phyloP scores from a whole-genome alignment of 1,140 invertebrate genomes.

The Cydia amplana region DNA sequence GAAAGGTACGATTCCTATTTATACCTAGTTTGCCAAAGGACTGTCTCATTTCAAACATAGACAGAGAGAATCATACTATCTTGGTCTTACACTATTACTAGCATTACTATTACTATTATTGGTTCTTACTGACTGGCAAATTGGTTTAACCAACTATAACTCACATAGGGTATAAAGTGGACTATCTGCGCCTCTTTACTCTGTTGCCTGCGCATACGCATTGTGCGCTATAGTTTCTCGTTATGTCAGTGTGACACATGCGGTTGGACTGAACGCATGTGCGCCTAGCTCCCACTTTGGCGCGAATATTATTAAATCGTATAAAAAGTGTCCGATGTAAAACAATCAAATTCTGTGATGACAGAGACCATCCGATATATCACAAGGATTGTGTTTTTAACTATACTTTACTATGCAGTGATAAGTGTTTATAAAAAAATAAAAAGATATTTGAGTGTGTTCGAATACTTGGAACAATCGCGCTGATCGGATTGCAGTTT shows the following conservation, averaged over 20 bases:
- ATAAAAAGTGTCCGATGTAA: constrained; percentile 37
- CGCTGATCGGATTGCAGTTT: constrained; percentile 29
- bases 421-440: constrained; percentile 64
- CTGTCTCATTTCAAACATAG: too few species aligned
- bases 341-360: constrained; percentile 54
- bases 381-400: constrained; percentile 55
- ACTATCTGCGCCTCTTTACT: constrained; percentile 2
- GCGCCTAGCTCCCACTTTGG: constrained; percentile 42
- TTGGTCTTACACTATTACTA: too few species aligned
- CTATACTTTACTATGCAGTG: constrained; percentile 60
- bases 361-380: constrained; percentile 57
- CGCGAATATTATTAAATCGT: constrained; percentile 49
- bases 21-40: too few species aligned
- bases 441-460: constrained; percentile 53
- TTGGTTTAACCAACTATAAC: too few species aligned
- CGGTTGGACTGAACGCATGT: constrained; percentile 40
- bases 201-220: constrained; percentile 50
- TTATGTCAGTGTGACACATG: constrained; percentile 55
- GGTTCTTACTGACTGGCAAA: too few species aligned
- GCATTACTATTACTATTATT: too few species aligned
- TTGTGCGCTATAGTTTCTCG: constrained; percentile 53
- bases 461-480: constrained; percentile 35
- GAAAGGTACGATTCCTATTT: too few species aligned
- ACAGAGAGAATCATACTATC: too few species aligned
- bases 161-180: background rate